Base-by-base conservation (phyloP, 2,888 invertebrate species). In the Onthophagus sagittarius region DNA sequence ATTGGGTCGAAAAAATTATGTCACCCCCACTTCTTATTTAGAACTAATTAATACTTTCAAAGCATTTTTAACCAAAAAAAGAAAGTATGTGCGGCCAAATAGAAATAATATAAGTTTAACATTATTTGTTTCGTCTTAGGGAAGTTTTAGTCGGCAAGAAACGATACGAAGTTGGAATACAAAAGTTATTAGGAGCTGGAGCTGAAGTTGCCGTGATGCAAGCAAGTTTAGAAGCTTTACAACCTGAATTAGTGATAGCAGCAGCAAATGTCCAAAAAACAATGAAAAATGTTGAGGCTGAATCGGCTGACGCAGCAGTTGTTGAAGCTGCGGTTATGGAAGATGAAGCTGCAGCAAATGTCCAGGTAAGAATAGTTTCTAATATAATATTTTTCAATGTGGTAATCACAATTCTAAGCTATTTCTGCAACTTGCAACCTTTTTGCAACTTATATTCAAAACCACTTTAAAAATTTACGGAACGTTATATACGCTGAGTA, bases 31-130 rank as follows among this genome's bases (percentile, higher is more conserved):
- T 0, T 97, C 96, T 0, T 98, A 97, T 83, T 86, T 97, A 77
- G 97, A 97, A 82, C 88, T 97, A 81, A 96, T 98, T 77, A 94
- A 91, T 81, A 96, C 96, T 62, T 98, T 97, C 81, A 96, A 96
- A 83, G 86, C 90, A 0, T 87, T 97, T 67, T 86, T 97, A 5
- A 87, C 85, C 23, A 91, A 89, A 75, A 96, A 96, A 82, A 86
- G 97, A 87, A 89, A 87, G 89, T 93, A 86, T 86, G 89, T 88
- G 14, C 70, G 4, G 6, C 7, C 2, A 53, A 7, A 53, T 1
- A 7, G 11, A 53, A 53, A 53, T 53, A 53, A 53, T 53, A 1
- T 53, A 53, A 2, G 23, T 23, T 23, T 23, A 23, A 3, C 3
- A 23, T 23, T 2, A 23, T 23, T 23, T 11, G 65, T 72, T 53